Evolutionary conservation across 2,797 vertebrate species (phyloP).

Genomic region (Halcyon leucocephala): DNA sequence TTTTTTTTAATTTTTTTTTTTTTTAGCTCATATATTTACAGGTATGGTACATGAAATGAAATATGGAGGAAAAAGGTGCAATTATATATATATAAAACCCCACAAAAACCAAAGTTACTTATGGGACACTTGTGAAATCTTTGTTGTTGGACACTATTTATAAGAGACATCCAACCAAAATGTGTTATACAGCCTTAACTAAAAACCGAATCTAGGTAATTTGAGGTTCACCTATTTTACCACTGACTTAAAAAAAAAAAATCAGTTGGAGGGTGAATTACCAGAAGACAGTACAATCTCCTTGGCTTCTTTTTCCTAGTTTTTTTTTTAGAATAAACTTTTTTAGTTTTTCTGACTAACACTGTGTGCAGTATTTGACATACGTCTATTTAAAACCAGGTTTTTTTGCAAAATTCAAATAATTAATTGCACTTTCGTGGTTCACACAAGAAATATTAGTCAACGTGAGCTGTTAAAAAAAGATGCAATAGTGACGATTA

Average conservation of each 20-base stretch:
- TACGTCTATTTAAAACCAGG: background rate
- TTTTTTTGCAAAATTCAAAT: background rate
- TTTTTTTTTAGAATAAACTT: background rate
- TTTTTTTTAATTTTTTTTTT: too few species aligned
- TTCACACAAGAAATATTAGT: background rate
- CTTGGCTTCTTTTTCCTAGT: background rate
- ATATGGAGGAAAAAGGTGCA: background rate
- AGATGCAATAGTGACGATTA: background rate
- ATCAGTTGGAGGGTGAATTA: background rate
- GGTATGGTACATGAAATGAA: background rate
- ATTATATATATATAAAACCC: too few species aligned
- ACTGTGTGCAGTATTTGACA: background rate
- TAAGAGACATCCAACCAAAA: background rate
- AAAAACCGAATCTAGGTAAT: background rate
- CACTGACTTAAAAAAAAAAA: background rate
- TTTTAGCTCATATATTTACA: background rate
- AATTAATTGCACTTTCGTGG: background rate
- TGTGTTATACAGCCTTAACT: background rate
- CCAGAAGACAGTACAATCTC: background rate
- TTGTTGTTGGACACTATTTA: rapidly evolving
- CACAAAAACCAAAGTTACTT: background rate
- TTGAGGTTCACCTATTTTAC: background rate
- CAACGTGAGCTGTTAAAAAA: background rate
- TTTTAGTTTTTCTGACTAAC: background rate
- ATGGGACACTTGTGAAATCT: background rate